A percentile compares a stretch with the other conserved stretches of the same genome.
These are phyloP conservation scores for Aleiodes sp. DNA, from an alignment of 1,140 invertebrate genomes.

Conservation along the genomic window DNA sequence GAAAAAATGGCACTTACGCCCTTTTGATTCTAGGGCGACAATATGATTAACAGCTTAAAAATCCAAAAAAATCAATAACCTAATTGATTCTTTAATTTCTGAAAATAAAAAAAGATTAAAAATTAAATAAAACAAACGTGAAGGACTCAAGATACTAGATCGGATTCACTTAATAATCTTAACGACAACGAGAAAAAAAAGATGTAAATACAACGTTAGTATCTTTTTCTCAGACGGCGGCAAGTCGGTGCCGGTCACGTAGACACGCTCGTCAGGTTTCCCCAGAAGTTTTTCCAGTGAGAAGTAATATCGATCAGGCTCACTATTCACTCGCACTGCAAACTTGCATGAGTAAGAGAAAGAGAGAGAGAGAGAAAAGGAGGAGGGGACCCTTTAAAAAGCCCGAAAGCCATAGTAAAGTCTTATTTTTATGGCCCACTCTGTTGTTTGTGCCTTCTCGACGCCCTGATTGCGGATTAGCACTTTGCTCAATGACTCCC, in stretches of 20 bases:
- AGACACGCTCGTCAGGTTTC: background rate
- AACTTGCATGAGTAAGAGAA: background rate
- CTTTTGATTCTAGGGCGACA: too few species aligned
- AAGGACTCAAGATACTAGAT: too few species aligned
- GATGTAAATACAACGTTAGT: background rate
- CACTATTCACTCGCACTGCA: background rate
- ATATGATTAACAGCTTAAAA: too few species aligned
- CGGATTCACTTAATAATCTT: background rate
- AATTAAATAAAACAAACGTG: too few species aligned
- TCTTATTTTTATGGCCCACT: slow-evolving; percentile 25
- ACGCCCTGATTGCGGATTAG: slow-evolving; percentile 33
- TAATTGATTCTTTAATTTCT: too few species aligned
- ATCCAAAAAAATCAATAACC: too few species aligned
- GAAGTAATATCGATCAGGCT: background rate
- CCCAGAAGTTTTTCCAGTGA: background rate
- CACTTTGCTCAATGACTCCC: slow-evolving; percentile 14
- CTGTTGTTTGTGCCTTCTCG: background rate
- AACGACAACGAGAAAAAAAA: background rate
- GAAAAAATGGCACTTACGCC: too few species aligned
- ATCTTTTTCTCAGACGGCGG: background rate
- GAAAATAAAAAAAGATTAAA: too few species aligned
- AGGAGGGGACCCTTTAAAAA: background rate
- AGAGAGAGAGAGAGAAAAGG: background rate
- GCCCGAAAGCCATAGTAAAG: background rate
- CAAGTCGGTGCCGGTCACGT: background rate